Base-by-base conservation (phyloP, 2,797 vertebrate species). In the Botia kubotai region DNA sequence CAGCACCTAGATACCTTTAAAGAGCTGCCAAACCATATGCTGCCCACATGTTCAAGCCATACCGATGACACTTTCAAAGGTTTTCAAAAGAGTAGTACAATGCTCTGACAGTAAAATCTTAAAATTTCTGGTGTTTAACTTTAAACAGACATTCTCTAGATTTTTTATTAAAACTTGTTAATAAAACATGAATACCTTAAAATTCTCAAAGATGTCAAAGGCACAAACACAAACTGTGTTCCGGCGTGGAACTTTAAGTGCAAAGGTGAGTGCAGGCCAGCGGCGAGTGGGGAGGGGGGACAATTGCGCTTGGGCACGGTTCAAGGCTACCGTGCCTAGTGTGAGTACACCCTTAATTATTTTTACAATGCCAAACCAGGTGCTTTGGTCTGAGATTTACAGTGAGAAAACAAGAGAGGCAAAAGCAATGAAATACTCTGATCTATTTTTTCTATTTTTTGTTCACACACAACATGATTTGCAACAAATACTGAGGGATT, bases 1-100 rank as follows among this genome's bases (percentile, higher is more conserved):
- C 50, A 79, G 78, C 8, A 77, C 46, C 17, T 11, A 72, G 73
- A 83, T 66, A 79, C 58, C 43, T 83, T 81, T 52, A 75, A 57
- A 21, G 53, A 29, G 36, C 36, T 68, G 82, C 60, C 69, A 75
- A 69, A 19, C 68, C 79, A 86, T 77, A 80, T 82, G 83, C 33
- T 77, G 26, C 33, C 68, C 85, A 78, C 70, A 79, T 77, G 65
- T 78, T 60, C 4, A 55, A 75, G 67, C 39, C 75, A 75, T 60
- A 77, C 68, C 66, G 58, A 72, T 67, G 73, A 78, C 55, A 23
- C 53, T 66, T 72, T 81, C 23, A 73, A 70, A 82, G 8, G 36
- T 79, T 52, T 72, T 58, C 39, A 58, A 48, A 43, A 36, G 8
- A 46, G 10, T 2, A 46, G 43, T 46, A 46, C 2, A 62, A 52